Conservation (phyloP, 2,113 vertebrate genomes). For the Lepus europaeus region DNA sequence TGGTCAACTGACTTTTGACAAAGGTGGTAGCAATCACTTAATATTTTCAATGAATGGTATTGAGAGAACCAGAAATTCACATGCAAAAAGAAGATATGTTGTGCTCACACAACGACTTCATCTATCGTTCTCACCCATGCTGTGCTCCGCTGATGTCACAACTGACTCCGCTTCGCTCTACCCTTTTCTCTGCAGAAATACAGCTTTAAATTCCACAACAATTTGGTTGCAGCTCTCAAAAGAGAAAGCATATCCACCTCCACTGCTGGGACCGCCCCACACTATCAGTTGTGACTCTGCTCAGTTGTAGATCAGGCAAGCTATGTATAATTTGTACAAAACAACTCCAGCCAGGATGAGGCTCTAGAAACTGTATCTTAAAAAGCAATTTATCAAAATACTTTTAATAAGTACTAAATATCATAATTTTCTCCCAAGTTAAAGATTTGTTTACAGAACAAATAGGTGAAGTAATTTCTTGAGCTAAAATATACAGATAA, state of each 20-base stretch:
- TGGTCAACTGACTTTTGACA: background rate
- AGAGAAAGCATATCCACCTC: slow-evolving; percentile 33
- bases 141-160: slow-evolving; percentile 36
- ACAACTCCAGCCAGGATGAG: slow-evolving; percentile 77
- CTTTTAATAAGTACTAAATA: background rate
- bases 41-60: background rate
- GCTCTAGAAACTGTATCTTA: slow-evolving; percentile 80
- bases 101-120: slow-evolving; percentile 76
- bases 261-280: slow-evolving; percentile 8
- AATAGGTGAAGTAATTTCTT: slow-evolving; percentile 89
- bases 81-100: background rate
- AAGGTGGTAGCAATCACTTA: background rate
- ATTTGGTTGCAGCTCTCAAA: slow-evolving; percentile 33
- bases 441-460: slow-evolving; percentile 82
- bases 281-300: slow-evolving; percentile 63
- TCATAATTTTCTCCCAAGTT: slow-evolving; percentile 74
- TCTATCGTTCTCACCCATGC: slow-evolving; percentile 71
- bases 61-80: background rate
- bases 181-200: slow-evolving; percentile 60
- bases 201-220: too few species aligned
- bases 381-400: slow-evolving; percentile 83
- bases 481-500: slow-evolving; percentile 89
- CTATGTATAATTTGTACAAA: slow-evolving; percentile 74
- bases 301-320: slow-evolving; percentile 72
- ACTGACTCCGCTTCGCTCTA: slow-evolving; percentile 16